These are phyloP conservation scores for Philotrypesis tridentata DNA, from an alignment of 1,140 invertebrate genomes.

Conservation along the genomic window DNA sequence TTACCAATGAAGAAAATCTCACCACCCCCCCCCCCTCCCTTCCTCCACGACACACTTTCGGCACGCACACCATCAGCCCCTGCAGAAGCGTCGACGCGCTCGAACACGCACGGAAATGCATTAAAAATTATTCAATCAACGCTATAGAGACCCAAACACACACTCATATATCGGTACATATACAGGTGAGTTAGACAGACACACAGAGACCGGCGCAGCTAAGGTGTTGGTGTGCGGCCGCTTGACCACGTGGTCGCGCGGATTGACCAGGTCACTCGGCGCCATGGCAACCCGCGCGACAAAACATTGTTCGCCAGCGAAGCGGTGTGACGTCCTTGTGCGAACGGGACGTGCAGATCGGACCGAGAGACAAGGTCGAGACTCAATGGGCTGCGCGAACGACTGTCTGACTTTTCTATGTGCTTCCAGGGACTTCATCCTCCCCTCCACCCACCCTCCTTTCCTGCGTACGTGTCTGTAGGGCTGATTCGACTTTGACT, in stretches of 20 bases:
- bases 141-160: too few relatives aligned
- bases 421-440: too few relatives aligned
- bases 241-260: conserved; percentile 67
- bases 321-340: not conserved
- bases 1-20: not conserved
- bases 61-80: too few relatives aligned
- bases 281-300: conserved; percentile 66
- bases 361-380: conserved; percentile 35
- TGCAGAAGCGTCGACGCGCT: not conserved
- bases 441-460: too few relatives aligned
- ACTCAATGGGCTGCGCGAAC: not conserved
- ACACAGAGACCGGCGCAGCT: too few relatives aligned
- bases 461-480: not conserved
- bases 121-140: not conserved
- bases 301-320: conserved; percentile 60
- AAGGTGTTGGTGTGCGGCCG: not conserved
- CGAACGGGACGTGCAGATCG: conserved; percentile 1
- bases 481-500: not conserved
- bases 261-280: conserved; percentile 72
- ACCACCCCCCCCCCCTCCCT: too few relatives aligned
- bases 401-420: too few relatives aligned
- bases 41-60: not conserved
- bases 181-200: too few relatives aligned
- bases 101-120: not conserved
- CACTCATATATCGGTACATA: too few relatives aligned